Evolutionary conservation across 2,888 invertebrate genomes (phyloP), one percentile per base, ranked within the genome.

Genomic region (Chalcis sispes): DNA sequence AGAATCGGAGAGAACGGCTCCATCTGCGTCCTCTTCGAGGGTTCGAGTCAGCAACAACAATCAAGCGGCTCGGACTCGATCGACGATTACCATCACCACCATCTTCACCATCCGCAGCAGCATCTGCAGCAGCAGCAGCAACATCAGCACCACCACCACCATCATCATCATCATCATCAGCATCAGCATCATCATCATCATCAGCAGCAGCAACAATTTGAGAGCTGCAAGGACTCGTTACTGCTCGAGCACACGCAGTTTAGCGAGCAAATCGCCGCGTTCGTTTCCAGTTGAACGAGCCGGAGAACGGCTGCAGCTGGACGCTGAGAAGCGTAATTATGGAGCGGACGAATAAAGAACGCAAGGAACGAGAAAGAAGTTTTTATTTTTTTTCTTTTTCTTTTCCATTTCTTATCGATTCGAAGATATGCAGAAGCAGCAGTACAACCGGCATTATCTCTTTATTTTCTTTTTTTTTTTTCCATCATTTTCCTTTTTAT

Each of bases 1-100:
- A 88, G 93, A 82, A 92, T 93, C 82, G 92, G 92, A 27, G 92
- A 93, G 83, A 92, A 92, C 82, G 92, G 92, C 27, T 92, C 92
- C 80, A 92, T 92, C 79, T 92, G 92, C 79, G 90, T 92, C 0
- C 85, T 92, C 8, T 92, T 90, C 84, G 90, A 90, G 66, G 83
- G 85, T 15, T 75, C 56, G 77, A 74, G 56, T 29, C 72, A 25
- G 32, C 75, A 56, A 18, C 71, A 65, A 36, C 27, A 7, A 50
- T n/a, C 5, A n/a, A 2, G 20, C 29, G 15, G 46, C 15, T 20
- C 27, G 29, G 58, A 20, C 0, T 52, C 74, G 20, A 20, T 25
- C 8, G 54, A 56, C 29, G 46, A 32, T 42, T n/a, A 2, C 23
- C 42, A 62, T 7, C 61, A 59, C 23, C 77, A 58, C 7, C 75